A percentile compares a stretch with the other conserved stretches of the same genome.
Conservation (phyloP, 2,797 vertebrate genomes). For the Remorina albescens region DNA sequence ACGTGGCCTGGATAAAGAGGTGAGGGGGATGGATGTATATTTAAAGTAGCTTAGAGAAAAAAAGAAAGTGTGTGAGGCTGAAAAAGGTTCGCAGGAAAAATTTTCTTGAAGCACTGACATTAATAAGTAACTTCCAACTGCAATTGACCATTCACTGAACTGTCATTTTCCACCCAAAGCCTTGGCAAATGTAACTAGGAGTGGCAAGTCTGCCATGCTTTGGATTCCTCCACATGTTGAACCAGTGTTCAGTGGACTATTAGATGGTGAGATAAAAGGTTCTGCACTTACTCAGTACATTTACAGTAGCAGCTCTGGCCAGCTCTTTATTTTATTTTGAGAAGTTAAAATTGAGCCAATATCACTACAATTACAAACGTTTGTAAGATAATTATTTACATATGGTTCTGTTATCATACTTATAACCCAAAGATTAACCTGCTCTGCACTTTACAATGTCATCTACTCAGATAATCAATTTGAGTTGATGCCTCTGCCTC, state of each 20-base stretch:
- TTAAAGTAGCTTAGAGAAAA: not conserved
- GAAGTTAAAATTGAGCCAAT: too few relatives aligned
- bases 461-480: too few relatives aligned
- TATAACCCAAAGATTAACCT: too few relatives aligned
- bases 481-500: too few relatives aligned
- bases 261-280: too few relatives aligned
- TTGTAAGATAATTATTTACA: too few relatives aligned
- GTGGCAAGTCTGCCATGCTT: not conserved
- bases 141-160: not conserved
- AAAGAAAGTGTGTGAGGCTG: not conserved
- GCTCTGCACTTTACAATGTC: too few relatives aligned
- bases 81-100: not conserved
- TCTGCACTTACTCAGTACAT: too few relatives aligned
- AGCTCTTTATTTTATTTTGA: too few relatives aligned
- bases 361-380: too few relatives aligned
- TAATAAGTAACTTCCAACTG: not conserved
- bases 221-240: not conserved
- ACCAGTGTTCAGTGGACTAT: not conserved
- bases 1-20: slow-evolving; percentile 90
- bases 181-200: not conserved
- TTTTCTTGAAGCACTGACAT: not conserved
- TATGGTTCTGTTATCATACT: too few relatives aligned
- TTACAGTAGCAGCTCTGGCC: too few relatives aligned
- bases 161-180: not conserved
- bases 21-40: slow-evolving; percentile 48